Evolutionary conservation across 2,113 vertebrate genomes (phyloP), one percentile per base, ranked within the genome.

Genomic region (Varanus komodoensis): DNA sequence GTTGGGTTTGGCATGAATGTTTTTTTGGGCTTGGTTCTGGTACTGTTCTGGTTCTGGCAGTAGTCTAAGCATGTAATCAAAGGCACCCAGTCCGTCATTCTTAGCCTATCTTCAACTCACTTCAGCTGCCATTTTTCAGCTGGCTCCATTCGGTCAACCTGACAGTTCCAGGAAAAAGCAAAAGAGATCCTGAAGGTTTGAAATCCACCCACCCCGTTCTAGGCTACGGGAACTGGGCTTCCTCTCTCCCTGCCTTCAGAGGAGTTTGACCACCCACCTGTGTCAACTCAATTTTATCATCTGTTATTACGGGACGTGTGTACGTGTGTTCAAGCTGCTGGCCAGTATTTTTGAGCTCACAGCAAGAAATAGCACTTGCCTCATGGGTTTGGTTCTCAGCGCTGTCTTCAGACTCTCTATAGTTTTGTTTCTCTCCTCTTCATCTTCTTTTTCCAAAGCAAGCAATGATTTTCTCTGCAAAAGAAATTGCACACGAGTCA

Each of bases 361-460:
- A 71, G 15, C 25, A 71, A 90, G 77, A 64, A 88, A 94, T 87
- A 95, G 64, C 81, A 92, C 91, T 95, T 94, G 98, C 99, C 99
- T 99, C 99, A 99, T 99, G 6, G 99, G 99, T 94, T 99, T 99
- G 0, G 99, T 99, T 95, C 99, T 96, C 90, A 99, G 97, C 89
- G 99, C 99, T 0, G 99, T 99, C 97, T 99, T 99, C 94, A 99
- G 96, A 95, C 98, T 99, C 95, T 99, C 99, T 0, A 99, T 99
- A 32, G 98, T 99, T 98, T 99, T 99, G 94, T 99, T 99, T 87
- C 99, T 98, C 93, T 99, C 99, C 88, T 99, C 99, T 91, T 99
- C 98, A 0, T 99, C 99, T 93, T 99, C 99, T 87, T 98, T 99
- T 92, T 99, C 99, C 96, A 99, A 96, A 83, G 98, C 98, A 3